Evolutionary conservation across 2,888 invertebrate genomes (phyloP).

Genomic region (Drosophila mimetica): DNA sequence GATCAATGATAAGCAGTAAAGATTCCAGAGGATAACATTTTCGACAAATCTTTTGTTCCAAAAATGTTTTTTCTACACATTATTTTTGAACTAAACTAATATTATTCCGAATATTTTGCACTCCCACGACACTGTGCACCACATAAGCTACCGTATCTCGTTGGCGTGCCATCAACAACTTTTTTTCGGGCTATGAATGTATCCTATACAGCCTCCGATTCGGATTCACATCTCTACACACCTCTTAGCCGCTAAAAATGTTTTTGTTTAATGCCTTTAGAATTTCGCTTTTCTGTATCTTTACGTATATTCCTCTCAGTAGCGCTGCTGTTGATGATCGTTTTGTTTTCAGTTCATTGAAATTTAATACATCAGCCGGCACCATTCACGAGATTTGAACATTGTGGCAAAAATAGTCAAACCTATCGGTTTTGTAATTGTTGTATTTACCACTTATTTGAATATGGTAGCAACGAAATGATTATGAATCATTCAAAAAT

Average conservation of each 20-base stretch:
- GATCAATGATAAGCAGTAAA: not conserved
- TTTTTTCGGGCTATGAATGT: constrained; percentile 12
- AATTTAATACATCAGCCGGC: constrained; percentile 60
- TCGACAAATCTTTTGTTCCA: not conserved
- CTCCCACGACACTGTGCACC: constrained; percentile 32
- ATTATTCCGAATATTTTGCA: no score
- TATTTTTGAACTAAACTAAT: no score
- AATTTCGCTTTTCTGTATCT: constrained; percentile 53
- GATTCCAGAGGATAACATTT: not conserved
- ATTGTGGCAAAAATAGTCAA: constrained; percentile 3
- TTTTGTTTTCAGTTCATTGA: constrained; percentile 59
- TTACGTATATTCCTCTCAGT: constrained; percentile 13
- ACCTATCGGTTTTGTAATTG: not conserved
- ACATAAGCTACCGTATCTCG: constrained; percentile 16
- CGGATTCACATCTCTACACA: constrained; percentile 4
- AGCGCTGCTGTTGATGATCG: constrained; percentile 42
- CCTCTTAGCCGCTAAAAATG: constrained; percentile 49
- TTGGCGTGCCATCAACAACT: constrained; percentile 34
- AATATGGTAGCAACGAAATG: no score
- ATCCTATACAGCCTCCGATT: constrained; percentile 12
- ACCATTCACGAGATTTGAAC: constrained; percentile 30
- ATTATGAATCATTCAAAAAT: no score
- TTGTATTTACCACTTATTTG: not conserved
- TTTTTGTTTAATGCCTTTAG: constrained; percentile 53
- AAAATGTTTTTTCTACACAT: not conserved